Percentiles rank a stretch among this genome's conserved stretches.
These are phyloP conservation scores for Drosophila ananassae DNA, from an alignment of 1,140 invertebrate genomes.

Conservation along the genomic window DNA sequence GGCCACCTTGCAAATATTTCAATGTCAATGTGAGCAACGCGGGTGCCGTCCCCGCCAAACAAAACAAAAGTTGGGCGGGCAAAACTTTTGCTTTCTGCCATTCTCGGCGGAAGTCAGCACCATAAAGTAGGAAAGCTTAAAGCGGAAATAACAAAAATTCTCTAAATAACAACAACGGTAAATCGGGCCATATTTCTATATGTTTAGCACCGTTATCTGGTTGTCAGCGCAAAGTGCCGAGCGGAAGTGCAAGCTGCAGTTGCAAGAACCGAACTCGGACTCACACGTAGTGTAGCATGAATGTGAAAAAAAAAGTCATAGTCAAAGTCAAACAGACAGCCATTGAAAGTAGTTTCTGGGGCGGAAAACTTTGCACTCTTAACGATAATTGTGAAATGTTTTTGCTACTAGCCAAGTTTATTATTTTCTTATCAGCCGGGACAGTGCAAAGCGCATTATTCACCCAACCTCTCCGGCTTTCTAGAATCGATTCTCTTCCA, in stretches of 20 bases:
- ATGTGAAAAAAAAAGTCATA: constrained; percentile 46
- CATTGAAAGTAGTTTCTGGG: constrained; percentile 42
- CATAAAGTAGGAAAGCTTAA: constrained; percentile 65
- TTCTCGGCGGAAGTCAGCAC: constrained; percentile 57
- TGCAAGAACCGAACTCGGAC: constrained; percentile 16
- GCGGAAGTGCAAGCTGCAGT: constrained; percentile 66
- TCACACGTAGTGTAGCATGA: constrained; percentile 1
- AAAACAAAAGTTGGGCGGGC: constrained; percentile 37
- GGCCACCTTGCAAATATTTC: constrained; percentile 58
- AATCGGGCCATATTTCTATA: constrained; percentile 38
- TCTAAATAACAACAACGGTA: constrained; percentile 56
- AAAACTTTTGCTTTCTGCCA: constrained; percentile 55
- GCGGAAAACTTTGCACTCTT: constrained; percentile 39
- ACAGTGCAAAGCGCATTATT: constrained; percentile 37
- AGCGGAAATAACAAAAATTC: constrained; percentile 72
- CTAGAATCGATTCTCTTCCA: not conserved
- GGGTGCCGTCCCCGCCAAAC: constrained; percentile 3
- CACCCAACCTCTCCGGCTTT: not conserved
- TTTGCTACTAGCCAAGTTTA: constrained; percentile 61
- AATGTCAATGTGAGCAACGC: constrained; percentile 60
- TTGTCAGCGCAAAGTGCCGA: constrained; percentile 36
- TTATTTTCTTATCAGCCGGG: constrained; percentile 68
- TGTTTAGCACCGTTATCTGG: constrained; percentile 42
- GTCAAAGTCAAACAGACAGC: constrained; percentile 47
- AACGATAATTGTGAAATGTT: constrained; percentile 74